phyloP scores from a whole-genome alignment of 2,113 vertebrate genomes.

The Cyprinodon variegatus region DNA sequence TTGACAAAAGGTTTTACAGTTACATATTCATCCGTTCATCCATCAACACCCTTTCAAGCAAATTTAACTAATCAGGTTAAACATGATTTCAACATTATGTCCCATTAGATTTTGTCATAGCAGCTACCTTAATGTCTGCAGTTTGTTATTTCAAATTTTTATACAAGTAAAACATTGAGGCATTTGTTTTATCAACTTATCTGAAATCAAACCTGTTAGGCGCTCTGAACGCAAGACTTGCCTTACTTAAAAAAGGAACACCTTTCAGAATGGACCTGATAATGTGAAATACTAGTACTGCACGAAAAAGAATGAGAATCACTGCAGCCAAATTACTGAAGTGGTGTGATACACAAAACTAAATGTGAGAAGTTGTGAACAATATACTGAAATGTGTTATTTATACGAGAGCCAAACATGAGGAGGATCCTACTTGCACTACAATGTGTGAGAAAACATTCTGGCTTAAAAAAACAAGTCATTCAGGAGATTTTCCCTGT shows the following conservation, averaged over 20 bases:
- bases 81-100: background rate
- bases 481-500: constrained; percentile 8
- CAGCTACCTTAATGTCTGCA: background rate
- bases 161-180: too few species aligned
- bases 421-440: background rate
- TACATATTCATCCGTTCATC: background rate
- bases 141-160: background rate
- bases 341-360: constrained; percentile 1
- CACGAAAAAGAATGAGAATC: background rate
- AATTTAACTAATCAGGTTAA: background rate
- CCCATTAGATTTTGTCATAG: background rate
- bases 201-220: background rate
- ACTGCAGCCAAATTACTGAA: background rate
- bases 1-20: background rate
- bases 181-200: background rate
- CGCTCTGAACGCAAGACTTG: background rate
- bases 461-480: background rate
- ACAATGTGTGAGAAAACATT: constrained; percentile 2
- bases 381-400: constrained; percentile 37
- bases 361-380: constrained; percentile 27
- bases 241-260: background rate
- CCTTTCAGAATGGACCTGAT: background rate
- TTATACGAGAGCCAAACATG: constrained; percentile 25
- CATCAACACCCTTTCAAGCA: background rate
- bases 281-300: background rate